Percentiles rank a stretch among this genome's conserved stretches.
phyloP scores from a whole-genome alignment of 2,113 vertebrate species.

The Caranx melampygus region DNA sequence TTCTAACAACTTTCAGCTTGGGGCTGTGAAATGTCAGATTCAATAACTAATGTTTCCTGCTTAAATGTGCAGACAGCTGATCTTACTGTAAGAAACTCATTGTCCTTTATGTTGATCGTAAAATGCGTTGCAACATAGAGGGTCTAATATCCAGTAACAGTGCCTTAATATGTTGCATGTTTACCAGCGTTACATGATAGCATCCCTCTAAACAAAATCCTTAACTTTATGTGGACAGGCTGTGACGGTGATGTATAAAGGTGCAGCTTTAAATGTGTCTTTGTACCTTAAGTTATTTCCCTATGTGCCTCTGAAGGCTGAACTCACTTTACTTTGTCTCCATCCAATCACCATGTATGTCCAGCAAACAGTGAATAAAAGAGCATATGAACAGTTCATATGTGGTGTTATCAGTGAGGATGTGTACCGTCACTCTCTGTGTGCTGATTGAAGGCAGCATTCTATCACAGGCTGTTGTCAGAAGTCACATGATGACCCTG shows the following conservation, averaged over 20 bases:
- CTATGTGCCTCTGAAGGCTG: background rate
- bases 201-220: too few species aligned
- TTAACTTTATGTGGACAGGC: too few species aligned
- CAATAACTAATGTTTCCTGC: background rate
- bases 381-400: background rate
- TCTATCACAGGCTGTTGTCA: conserved; percentile 16
- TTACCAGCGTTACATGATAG: background rate
- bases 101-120: background rate
- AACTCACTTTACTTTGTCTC: background rate
- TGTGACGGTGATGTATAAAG: background rate
- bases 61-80: background rate
- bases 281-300: background rate
- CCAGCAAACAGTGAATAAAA: conserved; percentile 35
- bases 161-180: background rate
- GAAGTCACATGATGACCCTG: conserved; percentile 5
- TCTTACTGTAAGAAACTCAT: background rate
- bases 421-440: background rate
- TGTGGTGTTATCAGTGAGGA: conserved; percentile 9
- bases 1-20: background rate
- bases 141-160: background rate
- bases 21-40: background rate
- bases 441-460: background rate
- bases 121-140: background rate
- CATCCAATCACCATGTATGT: background rate
- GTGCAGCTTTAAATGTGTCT: background rate